These are phyloP conservation scores for Parazoanthus swiftii DNA, from an alignment of 92 coral and sea anemone genomes.

Conservation along the genomic window DNA sequence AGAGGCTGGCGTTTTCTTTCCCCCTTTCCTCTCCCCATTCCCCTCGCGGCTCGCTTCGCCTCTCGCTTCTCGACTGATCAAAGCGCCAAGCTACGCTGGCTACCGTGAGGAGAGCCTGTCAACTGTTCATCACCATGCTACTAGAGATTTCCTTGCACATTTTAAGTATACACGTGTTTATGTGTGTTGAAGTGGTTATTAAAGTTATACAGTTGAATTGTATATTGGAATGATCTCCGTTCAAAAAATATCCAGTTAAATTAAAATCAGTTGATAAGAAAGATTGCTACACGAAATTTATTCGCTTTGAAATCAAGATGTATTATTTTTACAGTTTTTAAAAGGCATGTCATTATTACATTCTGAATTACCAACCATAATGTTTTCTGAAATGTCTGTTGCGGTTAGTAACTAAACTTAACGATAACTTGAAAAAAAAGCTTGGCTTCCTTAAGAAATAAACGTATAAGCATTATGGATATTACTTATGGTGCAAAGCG, in stretches of 20 bases:
- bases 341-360: too few species aligned
- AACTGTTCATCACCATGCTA: slow-evolving; percentile 16
- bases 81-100: slow-evolving; percentile 19
- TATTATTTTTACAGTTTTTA: too few species aligned
- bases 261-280: too few species aligned
- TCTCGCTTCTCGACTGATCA: slow-evolving; percentile 17
- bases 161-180: slow-evolving; percentile 14
- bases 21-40: slow-evolving; percentile 19
- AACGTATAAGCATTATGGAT: slow-evolving; percentile 15
- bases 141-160: slow-evolving; percentile 16
- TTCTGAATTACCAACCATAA: slow-evolving; percentile 12
- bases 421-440: slow-evolving; percentile 11
- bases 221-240: slow-evolving; percentile 15
- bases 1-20: slow-evolving; percentile 17
- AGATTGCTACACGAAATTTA: too few species aligned
- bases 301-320: too few species aligned
- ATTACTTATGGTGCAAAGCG: slow-evolving; percentile 16
- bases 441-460: slow-evolving; percentile 7
- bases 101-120: slow-evolving; percentile 19
- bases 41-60: slow-evolving; percentile 21
- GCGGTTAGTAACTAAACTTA: slow-evolving; percentile 13
- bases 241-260: slow-evolving; percentile 2
- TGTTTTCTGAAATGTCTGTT: slow-evolving; percentile 12
- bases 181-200: slow-evolving; percentile 15
- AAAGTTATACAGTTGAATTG: slow-evolving; percentile 14